These are phyloP conservation scores for Megaceryle torquata DNA, from an alignment of 2,113 vertebrate genomes.

Conservation along the genomic window DNA sequence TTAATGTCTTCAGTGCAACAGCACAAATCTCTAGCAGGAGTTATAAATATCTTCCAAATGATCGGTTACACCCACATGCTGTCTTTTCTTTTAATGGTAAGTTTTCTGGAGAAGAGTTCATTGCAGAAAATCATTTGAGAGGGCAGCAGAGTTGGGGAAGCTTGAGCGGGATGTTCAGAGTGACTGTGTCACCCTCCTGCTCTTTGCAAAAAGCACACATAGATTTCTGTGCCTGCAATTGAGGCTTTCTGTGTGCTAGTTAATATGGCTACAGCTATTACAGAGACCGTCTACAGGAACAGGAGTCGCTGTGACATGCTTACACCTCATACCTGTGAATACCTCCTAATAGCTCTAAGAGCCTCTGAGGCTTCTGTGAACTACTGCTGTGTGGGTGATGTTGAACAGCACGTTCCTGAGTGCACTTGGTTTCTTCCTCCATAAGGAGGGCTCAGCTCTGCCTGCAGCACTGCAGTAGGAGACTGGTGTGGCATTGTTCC, in stretches of 20 bases:
- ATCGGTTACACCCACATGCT: neutral
- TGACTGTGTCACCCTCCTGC: neutral
- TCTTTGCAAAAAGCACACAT: neutral
- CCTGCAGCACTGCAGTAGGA: neutral
- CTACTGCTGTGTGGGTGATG: neutral
- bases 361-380: neutral
- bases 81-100: neutral
- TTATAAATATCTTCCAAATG: constrained; percentile 25
- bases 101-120: neutral
- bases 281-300: neutral
- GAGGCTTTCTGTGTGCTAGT: neutral
- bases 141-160: neutral
- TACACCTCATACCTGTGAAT: neutral
- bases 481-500: constrained; percentile 5
- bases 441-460: neutral
- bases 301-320: neutral
- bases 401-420: neutral
- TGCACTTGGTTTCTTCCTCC: neutral
- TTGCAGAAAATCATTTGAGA: neutral
- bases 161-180: neutral
- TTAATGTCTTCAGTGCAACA: neutral
- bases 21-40: neutral
- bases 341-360: neutral
- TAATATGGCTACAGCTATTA: neutral
- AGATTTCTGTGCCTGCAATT: neutral